A percentile compares a stretch with the other conserved stretches of the same genome.
Evolutionary conservation across 2,797 vertebrate genomes (phyloP).

Genomic region (Pelodytes ibericus): DNA sequence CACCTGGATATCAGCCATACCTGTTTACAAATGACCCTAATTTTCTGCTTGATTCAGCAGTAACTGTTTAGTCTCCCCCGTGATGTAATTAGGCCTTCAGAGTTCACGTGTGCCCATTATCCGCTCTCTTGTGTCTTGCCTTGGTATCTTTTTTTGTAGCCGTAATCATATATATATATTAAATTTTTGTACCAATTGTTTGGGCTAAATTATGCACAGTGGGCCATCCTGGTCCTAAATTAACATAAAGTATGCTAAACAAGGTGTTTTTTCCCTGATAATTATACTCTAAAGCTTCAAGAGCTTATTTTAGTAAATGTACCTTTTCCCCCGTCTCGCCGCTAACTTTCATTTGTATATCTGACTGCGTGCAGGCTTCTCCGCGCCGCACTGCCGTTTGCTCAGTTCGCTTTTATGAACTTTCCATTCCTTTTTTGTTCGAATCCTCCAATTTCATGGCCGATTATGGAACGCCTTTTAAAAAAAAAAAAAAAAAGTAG

Average conservation of each 20-base stretch:
- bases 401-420: conserved; percentile 57
- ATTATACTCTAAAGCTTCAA: conserved; percentile 82
- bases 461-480: conserved; percentile 50
- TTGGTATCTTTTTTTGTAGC: conserved; percentile 79
- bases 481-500: neutral
- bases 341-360: conserved; percentile 67
- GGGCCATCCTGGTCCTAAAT: conserved; percentile 82
- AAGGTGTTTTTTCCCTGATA: conserved; percentile 77
- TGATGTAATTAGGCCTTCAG: conserved; percentile 98
- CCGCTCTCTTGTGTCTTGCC: conserved; percentile 85
- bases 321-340: conserved; percentile 64
- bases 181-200: conserved; percentile 83
- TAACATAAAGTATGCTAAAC: conserved; percentile 87
- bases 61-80: conserved; percentile 87
- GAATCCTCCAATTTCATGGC: conserved; percentile 55
- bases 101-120: conserved; percentile 94
- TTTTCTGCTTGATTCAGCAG: conserved; percentile 99
- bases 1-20: conserved; percentile 93
- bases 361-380: conserved; percentile 58
- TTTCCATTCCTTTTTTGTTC: conserved; percentile 54
- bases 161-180: conserved; percentile 86
- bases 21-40: conserved; percentile 98
- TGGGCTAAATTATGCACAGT: conserved; percentile 91
- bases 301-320: conserved; percentile 80
- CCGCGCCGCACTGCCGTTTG: conserved; percentile 62